A percentile compares a stretch with the other conserved stretches of the same genome.
phyloP scores from a whole-genome alignment of 1,140 invertebrate genomes.

The Goniozus legneri region DNA sequence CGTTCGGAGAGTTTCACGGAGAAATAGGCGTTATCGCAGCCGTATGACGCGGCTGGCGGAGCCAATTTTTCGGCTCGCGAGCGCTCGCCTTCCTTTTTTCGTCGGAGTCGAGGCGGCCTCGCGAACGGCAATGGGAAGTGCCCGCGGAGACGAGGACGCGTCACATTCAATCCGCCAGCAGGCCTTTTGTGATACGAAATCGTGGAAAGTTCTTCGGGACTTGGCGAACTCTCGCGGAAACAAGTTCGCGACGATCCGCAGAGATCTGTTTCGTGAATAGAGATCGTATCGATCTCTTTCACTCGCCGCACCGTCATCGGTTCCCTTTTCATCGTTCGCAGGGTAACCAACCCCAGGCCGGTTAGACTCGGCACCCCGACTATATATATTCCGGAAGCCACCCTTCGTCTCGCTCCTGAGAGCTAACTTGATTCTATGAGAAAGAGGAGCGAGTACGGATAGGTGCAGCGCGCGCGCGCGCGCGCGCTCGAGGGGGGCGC shows the following conservation, averaged over 20 bases:
- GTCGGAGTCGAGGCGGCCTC: background rate
- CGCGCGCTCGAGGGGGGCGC: background rate
- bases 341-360: no score
- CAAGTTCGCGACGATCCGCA: background rate
- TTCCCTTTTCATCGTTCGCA: background rate
- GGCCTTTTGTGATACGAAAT: no score
- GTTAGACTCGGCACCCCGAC: background rate
- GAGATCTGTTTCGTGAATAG: slow-evolving; percentile 1
- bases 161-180: background rate
- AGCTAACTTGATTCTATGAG: no score
- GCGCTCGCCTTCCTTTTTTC: no score
- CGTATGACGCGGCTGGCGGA: no score
- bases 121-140: background rate
- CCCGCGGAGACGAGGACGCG: no score
- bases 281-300: slow-evolving; percentile 1
- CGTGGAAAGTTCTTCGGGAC: background rate
- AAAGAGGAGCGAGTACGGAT: no score
- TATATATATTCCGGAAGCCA: no score
- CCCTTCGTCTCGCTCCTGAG: no score
- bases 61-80: background rate
- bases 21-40: no score
- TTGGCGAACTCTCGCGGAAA: background rate
- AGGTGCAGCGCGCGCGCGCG: background rate
- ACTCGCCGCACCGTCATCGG: no score
- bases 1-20: no score